A percentile compares a stretch with the other conserved stretches of the same genome.
These are phyloP conservation scores for Rousettus leschenaultii DNA, from an alignment of 2,113 vertebrate genomes.

Conservation along the genomic window DNA sequence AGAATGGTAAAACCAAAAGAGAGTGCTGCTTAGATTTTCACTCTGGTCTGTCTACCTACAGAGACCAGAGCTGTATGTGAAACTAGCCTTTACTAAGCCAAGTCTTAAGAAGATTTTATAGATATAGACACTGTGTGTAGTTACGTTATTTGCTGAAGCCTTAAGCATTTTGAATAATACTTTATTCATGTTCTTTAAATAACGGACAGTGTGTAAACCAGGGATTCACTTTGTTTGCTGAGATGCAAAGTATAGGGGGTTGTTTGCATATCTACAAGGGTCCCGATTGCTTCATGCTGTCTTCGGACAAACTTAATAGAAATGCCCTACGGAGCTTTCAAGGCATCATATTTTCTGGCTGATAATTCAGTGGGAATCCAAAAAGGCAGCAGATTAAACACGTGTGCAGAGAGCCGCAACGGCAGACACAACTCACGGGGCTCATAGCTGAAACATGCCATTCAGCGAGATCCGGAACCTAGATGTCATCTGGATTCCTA, in stretches of 20 bases:
- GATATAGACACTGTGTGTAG: not conserved
- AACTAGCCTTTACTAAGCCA: not conserved
- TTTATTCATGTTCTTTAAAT: not conserved
- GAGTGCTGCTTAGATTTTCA: not conserved
- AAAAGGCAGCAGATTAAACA: not conserved
- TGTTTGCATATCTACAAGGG: not conserved
- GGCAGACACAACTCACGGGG: fast-evolving
- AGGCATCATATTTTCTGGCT: not conserved
- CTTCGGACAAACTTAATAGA: not conserved
- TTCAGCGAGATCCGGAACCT: not conserved
- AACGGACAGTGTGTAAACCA: not conserved
- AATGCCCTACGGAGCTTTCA: not conserved
- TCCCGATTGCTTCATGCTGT: not conserved
- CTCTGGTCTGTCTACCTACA: not conserved
- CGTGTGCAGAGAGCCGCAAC: not conserved
- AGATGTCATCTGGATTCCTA: not conserved
- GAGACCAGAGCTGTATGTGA: not conserved
- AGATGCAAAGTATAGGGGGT: not conserved
- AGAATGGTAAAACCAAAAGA: not conserved
- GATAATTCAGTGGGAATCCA: not conserved
- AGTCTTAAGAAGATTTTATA: not conserved
- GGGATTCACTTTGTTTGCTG: not conserved
- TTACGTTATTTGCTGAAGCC: not conserved
- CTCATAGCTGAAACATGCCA: not conserved
- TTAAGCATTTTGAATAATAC: not conserved